Conservation (phyloP, 1,140 invertebrate species). For the Drosophila baimaii region DNA sequence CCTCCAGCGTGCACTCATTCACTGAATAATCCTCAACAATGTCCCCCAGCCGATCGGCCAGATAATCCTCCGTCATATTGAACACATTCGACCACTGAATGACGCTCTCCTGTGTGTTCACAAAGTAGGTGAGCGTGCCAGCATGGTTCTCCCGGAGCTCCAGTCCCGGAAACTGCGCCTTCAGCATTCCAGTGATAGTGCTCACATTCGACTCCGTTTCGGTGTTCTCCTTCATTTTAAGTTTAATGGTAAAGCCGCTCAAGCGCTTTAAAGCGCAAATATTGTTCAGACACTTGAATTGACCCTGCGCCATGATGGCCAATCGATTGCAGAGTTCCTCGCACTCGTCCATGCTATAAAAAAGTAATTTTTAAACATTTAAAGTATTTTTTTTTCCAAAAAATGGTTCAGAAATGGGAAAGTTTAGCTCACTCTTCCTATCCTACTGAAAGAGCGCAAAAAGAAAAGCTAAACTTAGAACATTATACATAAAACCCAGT, state of each 20-base stretch:
- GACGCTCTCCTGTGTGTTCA: constrained; percentile 55
- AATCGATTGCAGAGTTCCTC: constrained; percentile 91
- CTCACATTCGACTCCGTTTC: constrained; percentile 57
- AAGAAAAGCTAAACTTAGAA: no score
- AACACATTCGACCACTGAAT: constrained; percentile 80
- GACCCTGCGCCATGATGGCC: constrained; percentile 93
- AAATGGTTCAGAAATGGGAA: no score
- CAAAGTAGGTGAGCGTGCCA: constrained; percentile 75
- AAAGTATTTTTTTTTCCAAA: no score
- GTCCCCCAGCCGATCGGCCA: constrained; percentile 22
- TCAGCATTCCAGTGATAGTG: constrained; percentile 59
- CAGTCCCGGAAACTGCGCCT: constrained; percentile 45
- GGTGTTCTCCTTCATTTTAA: constrained; percentile 73
- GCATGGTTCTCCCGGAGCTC: constrained; percentile 75
- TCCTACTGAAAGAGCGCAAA: no score
- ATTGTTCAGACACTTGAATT: constrained; percentile 86
- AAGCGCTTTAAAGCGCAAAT: constrained; percentile 85
- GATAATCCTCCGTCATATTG: constrained; percentile 49
- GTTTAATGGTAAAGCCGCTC: constrained; percentile 85
- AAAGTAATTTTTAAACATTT: not conserved
- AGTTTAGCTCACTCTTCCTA: no score
- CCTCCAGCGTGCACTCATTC: constrained; percentile 81
- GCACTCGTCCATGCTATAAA: constrained; percentile 93
- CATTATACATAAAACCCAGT: no score
- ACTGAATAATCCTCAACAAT: constrained; percentile 80